A percentile compares a stretch with the other conserved stretches of the same genome.
phyloP scores from a whole-genome alignment of 2,113 vertebrate genomes.

The Sapajus apella region DNA sequence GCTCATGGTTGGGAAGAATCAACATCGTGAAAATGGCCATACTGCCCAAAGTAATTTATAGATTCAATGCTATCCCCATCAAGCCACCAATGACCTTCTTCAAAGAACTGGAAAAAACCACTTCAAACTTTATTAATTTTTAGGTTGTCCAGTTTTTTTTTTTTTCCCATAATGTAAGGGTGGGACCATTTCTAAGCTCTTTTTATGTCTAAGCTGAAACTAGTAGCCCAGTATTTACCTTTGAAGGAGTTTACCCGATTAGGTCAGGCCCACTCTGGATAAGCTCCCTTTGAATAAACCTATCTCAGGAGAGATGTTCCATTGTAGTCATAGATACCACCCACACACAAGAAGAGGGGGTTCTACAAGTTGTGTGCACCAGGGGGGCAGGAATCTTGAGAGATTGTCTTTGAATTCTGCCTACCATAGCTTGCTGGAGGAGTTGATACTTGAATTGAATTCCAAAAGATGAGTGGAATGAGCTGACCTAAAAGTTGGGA shows the following conservation, averaged over 20 bases:
- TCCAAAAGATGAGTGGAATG: not conserved
- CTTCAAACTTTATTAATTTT: not conserved
- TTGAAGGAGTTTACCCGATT: not conserved
- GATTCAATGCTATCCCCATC: too few relatives aligned
- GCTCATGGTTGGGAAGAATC: too few relatives aligned
- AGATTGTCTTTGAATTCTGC: not conserved
- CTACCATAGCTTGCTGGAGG: not conserved
- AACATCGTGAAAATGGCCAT: too few relatives aligned
- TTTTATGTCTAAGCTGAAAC: not conserved
- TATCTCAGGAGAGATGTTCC: not conserved
- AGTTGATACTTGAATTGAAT: not conserved
- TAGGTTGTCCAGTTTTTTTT: not conserved
- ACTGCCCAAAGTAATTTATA: too few relatives aligned
- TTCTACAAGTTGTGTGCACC: rapidly evolving
- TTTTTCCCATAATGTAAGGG: not conserved
- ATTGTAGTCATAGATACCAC: not conserved
- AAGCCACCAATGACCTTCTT: too few relatives aligned
- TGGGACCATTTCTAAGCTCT: not conserved
- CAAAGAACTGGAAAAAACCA: too few relatives aligned
- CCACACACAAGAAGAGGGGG: not conserved
- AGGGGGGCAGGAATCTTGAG: not conserved
- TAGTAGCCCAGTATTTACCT: not conserved
- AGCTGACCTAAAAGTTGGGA: not conserved
- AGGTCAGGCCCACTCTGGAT: not conserved
- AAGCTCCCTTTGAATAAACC: not conserved